These are phyloP conservation scores for Poeciliopsis prolifica DNA, from an alignment of 2,113 vertebrate species.

Conservation along the genomic window DNA sequence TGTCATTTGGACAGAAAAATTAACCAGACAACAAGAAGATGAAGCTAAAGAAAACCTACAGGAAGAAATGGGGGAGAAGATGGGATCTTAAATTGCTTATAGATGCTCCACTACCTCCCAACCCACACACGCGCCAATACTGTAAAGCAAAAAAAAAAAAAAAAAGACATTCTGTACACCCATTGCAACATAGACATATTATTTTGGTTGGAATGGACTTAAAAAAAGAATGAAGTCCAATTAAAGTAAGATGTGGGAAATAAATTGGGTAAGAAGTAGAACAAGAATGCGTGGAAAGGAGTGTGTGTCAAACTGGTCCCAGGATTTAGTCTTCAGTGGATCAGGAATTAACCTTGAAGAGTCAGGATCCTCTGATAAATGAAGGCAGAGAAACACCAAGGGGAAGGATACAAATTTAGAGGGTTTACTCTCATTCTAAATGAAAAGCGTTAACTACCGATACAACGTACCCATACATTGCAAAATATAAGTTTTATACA, in stretches of 20 bases:
- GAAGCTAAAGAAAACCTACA: constrained; percentile 54
- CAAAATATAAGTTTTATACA: constrained; percentile 1
- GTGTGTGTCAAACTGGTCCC: constrained; percentile 54
- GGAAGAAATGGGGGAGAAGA: constrained; percentile 68
- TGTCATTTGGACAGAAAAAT: constrained; percentile 24
- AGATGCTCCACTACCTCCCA: constrained; percentile 67
- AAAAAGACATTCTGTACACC: not conserved
- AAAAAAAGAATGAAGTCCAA: constrained; percentile 15
- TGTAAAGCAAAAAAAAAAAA: constrained; percentile 34
- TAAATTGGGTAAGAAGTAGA: constrained; percentile 33
- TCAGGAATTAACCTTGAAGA: constrained; percentile 65
- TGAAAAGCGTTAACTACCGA: too few species aligned
- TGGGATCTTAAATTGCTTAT: constrained; percentile 76
- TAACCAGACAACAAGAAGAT: constrained; percentile 38
- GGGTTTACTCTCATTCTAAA: too few species aligned
- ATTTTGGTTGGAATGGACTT: constrained; percentile 35
- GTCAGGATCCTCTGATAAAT: constrained; percentile 50
- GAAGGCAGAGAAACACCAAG: constrained; percentile 15
- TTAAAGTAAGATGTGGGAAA: constrained; percentile 29
- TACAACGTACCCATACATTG: not conserved
- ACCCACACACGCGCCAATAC: constrained; percentile 41
- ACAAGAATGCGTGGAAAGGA: constrained; percentile 37
- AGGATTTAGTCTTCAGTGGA: constrained; percentile 52
- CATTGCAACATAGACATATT: constrained; percentile 14
- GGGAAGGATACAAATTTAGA: not conserved